Evolutionary conservation across 1,140 invertebrate genomes (phyloP).

Genomic region (Saxidomus purpurata): DNA sequence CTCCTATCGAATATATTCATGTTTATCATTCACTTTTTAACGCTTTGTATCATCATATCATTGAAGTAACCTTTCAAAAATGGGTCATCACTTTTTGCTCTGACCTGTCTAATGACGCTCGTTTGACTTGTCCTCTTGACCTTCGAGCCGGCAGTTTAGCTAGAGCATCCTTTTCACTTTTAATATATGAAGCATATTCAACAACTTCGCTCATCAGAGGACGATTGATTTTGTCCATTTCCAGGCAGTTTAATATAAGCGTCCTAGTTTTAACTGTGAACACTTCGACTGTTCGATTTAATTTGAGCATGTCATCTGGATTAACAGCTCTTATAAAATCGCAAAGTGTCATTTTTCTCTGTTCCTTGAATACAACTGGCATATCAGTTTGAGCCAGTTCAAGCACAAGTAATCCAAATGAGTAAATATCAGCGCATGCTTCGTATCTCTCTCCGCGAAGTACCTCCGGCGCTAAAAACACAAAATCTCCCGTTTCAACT

Average conservation of each 20-base stretch:
- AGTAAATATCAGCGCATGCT: constrained; percentile 73
- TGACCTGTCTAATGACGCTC: neutral
- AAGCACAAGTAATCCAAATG: constrained; percentile 74
- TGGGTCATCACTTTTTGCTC: too few relatives aligned
- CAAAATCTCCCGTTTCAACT: constrained; percentile 60
- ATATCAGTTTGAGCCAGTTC: constrained; percentile 66
- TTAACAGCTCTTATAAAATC: constrained; percentile 67
- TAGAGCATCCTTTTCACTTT: constrained; percentile 21
- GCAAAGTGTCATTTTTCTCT: constrained; percentile 62
- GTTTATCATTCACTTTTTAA: too few relatives aligned
- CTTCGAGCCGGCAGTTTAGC: constrained; percentile 12
- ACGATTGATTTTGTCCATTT: neutral
- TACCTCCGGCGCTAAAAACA: constrained; percentile 76
- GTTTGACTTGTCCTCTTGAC: constrained; percentile 8
- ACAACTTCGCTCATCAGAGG: constrained; percentile 44
- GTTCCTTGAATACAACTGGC: constrained; percentile 54
- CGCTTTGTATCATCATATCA: too few relatives aligned
- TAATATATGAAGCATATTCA: constrained; percentile 44
- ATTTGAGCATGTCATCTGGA: constrained; percentile 67
- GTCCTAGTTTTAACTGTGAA: constrained; percentile 48
- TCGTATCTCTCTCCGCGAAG: constrained; percentile 70
- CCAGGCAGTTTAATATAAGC: constrained; percentile 41
- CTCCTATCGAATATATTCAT: too few relatives aligned
- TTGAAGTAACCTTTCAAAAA: too few relatives aligned
- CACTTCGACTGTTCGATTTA: constrained; percentile 33